Conservation (phyloP, 2,888 invertebrate species). For the Clunio marinus region DNA sequence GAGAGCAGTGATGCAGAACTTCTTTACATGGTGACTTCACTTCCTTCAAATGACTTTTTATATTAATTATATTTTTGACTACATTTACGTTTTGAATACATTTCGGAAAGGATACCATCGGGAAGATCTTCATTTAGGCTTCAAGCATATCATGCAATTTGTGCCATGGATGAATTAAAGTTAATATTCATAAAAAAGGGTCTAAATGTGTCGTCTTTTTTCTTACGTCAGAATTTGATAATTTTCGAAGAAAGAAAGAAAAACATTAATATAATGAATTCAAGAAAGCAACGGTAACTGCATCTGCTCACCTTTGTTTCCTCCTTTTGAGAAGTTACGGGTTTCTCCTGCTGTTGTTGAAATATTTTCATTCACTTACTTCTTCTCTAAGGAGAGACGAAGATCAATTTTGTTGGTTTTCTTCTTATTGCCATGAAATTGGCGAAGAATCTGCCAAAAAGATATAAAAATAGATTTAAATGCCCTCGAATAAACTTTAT, state of each 20-base stretch:
- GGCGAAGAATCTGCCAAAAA: background rate
- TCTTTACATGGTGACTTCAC: conserved; percentile 30
- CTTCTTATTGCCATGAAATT: conserved; percentile 11
- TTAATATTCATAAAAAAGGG: background rate
- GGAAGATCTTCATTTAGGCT: background rate
- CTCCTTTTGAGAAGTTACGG: conserved; percentile 13
- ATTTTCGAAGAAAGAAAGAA: conserved; percentile 2
- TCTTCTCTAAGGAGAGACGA: too few species aligned
- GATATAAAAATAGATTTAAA: conserved; percentile 4
- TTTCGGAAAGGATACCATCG: background rate
- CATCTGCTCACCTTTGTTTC: conserved; percentile 32
- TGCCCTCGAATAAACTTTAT: background rate
- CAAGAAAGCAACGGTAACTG: conserved; percentile 37
- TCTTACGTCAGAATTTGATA: conserved; percentile 2
- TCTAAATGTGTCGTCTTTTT: conserved; percentile 29
- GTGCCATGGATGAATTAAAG: conserved; percentile 11
- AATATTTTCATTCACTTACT: too few species aligned
- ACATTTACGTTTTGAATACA: conserved; percentile 24
- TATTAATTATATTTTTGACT: conserved; percentile 25
- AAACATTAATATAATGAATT: conserved; percentile 12
- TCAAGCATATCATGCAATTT: conserved; percentile 4
- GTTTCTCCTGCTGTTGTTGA: background rate
- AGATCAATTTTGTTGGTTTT: background rate
- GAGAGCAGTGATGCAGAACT: conserved; percentile 19
- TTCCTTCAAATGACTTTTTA: conserved; percentile 12